Evolutionary conservation across 2,888 invertebrate species (phyloP), one percentile per base, ranked within the genome.

Genomic region (Drosophila paramelanica): DNA sequence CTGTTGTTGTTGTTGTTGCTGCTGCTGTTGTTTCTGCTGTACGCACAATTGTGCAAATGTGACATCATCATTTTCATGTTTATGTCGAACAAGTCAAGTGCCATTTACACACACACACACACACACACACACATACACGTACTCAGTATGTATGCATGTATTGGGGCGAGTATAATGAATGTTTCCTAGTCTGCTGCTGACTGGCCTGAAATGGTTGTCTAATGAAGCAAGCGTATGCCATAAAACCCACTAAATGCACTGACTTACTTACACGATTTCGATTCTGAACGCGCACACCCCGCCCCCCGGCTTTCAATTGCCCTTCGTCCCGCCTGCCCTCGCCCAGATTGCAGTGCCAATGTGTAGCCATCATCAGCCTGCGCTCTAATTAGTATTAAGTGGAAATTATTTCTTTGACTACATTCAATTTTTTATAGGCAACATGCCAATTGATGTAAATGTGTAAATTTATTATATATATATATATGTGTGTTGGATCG

Each of bases 11-110:
- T 66, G 79, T 67, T 79, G 52, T 20, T 62, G 56, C n/a, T 60
- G 67, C 33, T 61, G 72, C 27, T 60, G 53, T 64, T 75, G 76
- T 67, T 74, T 62, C 52, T 75, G 81, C 55, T 73, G 86, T 88
- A 85, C 82, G 88, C 88, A 83, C 87, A 84, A 86, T 84, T 88
- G 88, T 84, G 88, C 86, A 86, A 83, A 84, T 84, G 86, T 84
- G 89, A 81, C 89, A 85, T 88, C 89, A 85, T 88, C 89, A 88
- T 85, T 85, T 88, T 81, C 84, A 83, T 88, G 84, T 88, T 85
- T 85, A 86, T 88, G 87, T 88, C 84, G 89, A 77, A 83, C 89
- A 86, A 86, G 88, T 85, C 87, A 85, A 88, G 84, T 83, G 84
- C 82, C 83, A 84, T 70, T 84, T 81, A 66, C 81, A 67, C 75